Evolutionary conservation across 2,113 vertebrate species (phyloP).

Genomic region (Melanocharis versteri): DNA sequence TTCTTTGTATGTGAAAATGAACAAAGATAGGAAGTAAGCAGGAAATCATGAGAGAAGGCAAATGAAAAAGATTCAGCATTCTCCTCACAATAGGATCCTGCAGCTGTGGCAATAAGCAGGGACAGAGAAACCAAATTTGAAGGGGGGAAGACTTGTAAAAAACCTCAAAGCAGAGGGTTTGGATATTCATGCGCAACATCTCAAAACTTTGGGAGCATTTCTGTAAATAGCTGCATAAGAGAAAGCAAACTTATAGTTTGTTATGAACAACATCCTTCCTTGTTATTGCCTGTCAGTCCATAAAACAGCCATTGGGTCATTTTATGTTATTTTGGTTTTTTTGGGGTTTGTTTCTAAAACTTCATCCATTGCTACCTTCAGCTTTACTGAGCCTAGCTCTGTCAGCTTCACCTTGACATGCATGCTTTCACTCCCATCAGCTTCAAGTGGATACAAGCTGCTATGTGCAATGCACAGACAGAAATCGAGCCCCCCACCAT

Average conservation of each 20-base stretch:
- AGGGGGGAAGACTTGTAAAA: background rate
- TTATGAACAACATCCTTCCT: background rate
- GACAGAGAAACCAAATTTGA: background rate
- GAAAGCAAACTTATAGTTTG: background rate
- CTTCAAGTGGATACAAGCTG: background rate
- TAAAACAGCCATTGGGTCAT: background rate
- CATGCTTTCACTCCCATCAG: background rate
- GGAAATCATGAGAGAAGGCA: background rate
- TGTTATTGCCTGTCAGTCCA: background rate
- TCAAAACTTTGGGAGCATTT: background rate
- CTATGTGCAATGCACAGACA: background rate
- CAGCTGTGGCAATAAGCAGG: background rate
- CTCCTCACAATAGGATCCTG: background rate
- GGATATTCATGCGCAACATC: background rate
- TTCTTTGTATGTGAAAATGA: background rate
- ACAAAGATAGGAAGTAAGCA: background rate
- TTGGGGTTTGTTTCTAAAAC: background rate
- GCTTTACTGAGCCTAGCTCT: background rate
- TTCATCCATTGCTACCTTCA: background rate
- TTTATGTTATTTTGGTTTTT: background rate
- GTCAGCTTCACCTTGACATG: background rate
- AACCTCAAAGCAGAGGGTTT: background rate
- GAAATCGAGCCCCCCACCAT: rapidly evolving
- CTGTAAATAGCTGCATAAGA: background rate
- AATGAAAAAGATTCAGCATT: background rate